Base-by-base conservation (phyloP, 2,888 invertebrate genomes). In the Heliothis peltigera region DNA sequence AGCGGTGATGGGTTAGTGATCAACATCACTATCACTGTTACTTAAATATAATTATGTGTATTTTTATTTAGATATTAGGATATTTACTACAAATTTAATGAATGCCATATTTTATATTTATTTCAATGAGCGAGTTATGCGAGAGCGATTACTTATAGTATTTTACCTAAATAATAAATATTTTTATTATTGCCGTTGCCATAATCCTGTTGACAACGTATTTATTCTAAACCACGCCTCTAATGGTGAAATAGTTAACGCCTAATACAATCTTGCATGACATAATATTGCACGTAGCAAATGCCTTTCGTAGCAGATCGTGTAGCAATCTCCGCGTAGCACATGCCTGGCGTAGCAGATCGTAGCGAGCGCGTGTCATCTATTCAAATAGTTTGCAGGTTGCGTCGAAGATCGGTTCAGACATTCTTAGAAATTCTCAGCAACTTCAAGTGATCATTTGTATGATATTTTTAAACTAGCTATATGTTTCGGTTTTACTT, bases 291-390 rank as follows among this genome's bases (percentile, higher is more conserved):
- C 4, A 18, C 70, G 58, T 72, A 70, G 64, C 54, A 59, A 48
- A 69, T 69, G 46, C 51, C 46, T 69, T 10, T 47, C 70, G 58
- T 64, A 70, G 72, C 51, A 7, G 12, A n/a, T 21, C 25, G 21
- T 46, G 64, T 72, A 75, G 75, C 64, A 22, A 64, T 69, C 22
- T 22, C 46, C 15, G 12, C 55, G 63, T 69, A 73, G 70, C 70
- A 67, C 51, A 67, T 67, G 28, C 43, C 47, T 46, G 46, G 46
- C 53, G 70, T 72, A 70, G 64, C 32, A n/a, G 4, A 17, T n/a
- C 17, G 73, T 75, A 63, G 64, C 58, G 15, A 28, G 2, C n/a
- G 12, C 7, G 22, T 21, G 32, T 10, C 35, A 15, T 43, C 21
- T 47, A 12, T 5, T 46, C 2, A n/a, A 18, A 25, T 48, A 19